phyloP scores from a whole-genome alignment of 2,113 vertebrate species.

The Laterallus jamaicensis region DNA sequence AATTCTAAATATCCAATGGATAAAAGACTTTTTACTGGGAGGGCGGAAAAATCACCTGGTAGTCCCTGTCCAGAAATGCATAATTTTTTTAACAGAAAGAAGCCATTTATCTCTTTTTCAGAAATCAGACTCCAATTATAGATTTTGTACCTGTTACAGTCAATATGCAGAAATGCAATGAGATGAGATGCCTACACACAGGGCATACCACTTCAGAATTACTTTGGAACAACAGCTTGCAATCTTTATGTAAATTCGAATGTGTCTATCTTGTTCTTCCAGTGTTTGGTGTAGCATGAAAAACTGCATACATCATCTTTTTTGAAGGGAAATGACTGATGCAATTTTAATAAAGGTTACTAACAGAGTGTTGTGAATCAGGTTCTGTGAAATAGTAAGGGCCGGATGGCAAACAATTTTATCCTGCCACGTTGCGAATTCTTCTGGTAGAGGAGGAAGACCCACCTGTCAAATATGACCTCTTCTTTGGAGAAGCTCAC shows the following conservation, averaged over 20 bases:
- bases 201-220: constrained; percentile 73
- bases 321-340: constrained; percentile 67
- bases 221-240: constrained; percentile 81
- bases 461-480: background rate
- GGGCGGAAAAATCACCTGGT: background rate
- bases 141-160: constrained; percentile 79
- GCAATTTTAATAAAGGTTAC: constrained; percentile 77
- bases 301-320: constrained; percentile 61
- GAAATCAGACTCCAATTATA: constrained; percentile 84
- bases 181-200: constrained; percentile 77
- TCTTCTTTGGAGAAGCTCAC: background rate
- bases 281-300: constrained; percentile 58
- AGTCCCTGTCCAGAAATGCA: background rate
- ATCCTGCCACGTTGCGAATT: background rate
- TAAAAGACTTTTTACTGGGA: background rate
- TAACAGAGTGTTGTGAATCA: constrained; percentile 53
- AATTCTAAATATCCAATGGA: background rate
- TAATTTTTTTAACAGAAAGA: constrained; percentile 24
- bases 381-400: constrained; percentile 10
- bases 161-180: constrained; percentile 70
- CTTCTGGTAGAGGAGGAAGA: background rate
- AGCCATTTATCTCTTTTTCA: constrained; percentile 72
- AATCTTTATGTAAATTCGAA: constrained; percentile 77
- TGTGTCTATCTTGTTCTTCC: constrained; percentile 51
- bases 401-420: constrained; percentile 23